Base-by-base conservation (phyloP, 2,797 vertebrate species). In the Sibirionetta formosa region DNA sequence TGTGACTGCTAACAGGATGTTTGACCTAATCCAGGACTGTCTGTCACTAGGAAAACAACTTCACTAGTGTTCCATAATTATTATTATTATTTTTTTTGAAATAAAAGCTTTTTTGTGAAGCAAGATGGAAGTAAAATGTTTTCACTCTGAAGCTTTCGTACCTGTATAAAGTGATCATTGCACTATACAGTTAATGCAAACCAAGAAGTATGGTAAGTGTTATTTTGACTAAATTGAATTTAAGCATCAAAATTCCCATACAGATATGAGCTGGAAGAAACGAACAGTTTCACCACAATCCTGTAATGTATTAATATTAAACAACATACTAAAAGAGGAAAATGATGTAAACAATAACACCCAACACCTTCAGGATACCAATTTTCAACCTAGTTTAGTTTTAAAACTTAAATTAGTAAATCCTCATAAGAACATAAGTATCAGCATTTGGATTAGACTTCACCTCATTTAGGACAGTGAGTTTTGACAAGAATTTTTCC, bases 1-100 rank as follows among this genome's bases (percentile, higher is more conserved):
- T 90, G 24, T 72, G 57, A 80, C 84, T 77, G 56, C 31, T 90
- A 96, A 95, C 88, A 96, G 88, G 92, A 96, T 92, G 91, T 79
- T 85, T 78, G 79, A 44, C 36, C 60, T 82, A 88, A 94, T 86
- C 91, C 72, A 91, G 86, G 82, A 56, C 40, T 35, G 31, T 18
- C 53, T 35, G 31, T 23, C 50, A 42, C 33, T 77, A 60, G 40
- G n/a, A 93, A 86, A 44, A 57, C 26, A 42, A 68, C 19, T 85
- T 84, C 44, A 77, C 58, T 46, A 60, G 3, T 33, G 40, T 71
- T 91, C 29, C 26, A 40, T 71, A 57, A 4, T 51, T 14, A 40
- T 50, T 36, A 36, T 50, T 24, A 22, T 0, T 58, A 14, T 40
- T 40, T 40, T 16, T 42, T 15, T 42, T 42, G 15, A 24, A n/a